Evolutionary conservation across 2,113 vertebrate genomes (phyloP), one percentile per base, ranked within the genome.

Genomic region (Equus przewalskii): DNA sequence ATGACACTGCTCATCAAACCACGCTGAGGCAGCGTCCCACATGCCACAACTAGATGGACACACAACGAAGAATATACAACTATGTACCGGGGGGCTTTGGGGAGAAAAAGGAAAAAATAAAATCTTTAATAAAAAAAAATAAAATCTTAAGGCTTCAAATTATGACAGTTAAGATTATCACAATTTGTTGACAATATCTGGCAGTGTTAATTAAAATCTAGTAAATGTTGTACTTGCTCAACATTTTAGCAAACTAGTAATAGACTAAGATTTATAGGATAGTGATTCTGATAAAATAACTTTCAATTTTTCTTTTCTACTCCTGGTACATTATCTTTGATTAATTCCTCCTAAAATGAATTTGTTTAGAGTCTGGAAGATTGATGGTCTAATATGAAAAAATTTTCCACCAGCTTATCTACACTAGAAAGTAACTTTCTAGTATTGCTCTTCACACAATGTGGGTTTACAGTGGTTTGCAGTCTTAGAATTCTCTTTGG

Each of bases 131-230:
- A 36, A 36, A 36, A 36, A 36, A 36, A 36, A 36, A 36, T 82
- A 96, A 97, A 85, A 88, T 3, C 49, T 83, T 41, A 96, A 51
- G n/a, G 6, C 46, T 91, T 41, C 26, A 95, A 90, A 88, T 89
- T 79, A 86, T 64, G 54, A 84, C 26, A 54, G 2, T 41, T 80
- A 96, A 96, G 94, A 58, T 89, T n/a, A 96, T 28, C 82, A 46
- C 14, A 79, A 76, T 93, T 22, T 93, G 41, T 30, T 86, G 33
- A 33, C 6, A 91, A 84, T 76, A 92, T 70, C 33, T 82, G 75
- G 41, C 58, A 92, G 14, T 36, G 78, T 64, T 91, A 92, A 96
- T 62, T 86, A 85, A 95, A 95, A 96, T 72, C 26, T 72, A 84
- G 28, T 83, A 91, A 96, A 89, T 73, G 14, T 58, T 72, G 14